Percentiles rank a stretch among this genome's conserved stretches.
These are phyloP conservation scores for Romanogobio albipinnatus DNA, from an alignment of 2,113 vertebrate species.

Conservation along the genomic window DNA sequence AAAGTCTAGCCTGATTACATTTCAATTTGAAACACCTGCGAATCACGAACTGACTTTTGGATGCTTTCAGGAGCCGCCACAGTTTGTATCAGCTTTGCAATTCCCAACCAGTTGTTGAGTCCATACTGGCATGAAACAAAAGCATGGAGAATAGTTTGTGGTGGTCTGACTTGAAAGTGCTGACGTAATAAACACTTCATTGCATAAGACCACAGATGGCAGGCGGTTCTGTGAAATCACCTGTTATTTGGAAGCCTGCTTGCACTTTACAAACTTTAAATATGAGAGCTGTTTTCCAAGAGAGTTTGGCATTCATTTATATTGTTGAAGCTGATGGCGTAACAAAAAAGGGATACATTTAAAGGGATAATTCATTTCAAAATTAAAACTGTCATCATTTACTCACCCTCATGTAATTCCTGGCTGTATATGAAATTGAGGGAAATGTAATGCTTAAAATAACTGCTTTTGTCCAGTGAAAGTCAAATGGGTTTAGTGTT, in stretches of 20 bases:
- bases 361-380: not conserved
- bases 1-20: slow-evolving; percentile 54
- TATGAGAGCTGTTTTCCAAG: not conserved
- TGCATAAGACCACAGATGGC: slow-evolving; percentile 32
- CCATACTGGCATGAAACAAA: slow-evolving; percentile 10
- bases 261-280: not conserved
- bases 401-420: not conserved
- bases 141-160: slow-evolving; percentile 15
- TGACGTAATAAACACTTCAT: slow-evolving; percentile 48
- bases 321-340: not conserved
- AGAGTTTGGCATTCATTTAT: slow-evolving; percentile 6
- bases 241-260: slow-evolving; percentile 35
- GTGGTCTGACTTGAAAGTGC: slow-evolving; percentile 42
- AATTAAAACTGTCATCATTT: not conserved
- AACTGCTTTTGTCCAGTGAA: not conserved
- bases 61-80: slow-evolving; percentile 28
- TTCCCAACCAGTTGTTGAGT: slow-evolving; percentile 30
- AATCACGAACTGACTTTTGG: slow-evolving; percentile 52
- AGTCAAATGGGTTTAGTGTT: not conserved
- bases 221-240: slow-evolving; percentile 32
- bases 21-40: slow-evolving; percentile 56
- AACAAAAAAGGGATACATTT: not conserved
- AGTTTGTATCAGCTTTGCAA: slow-evolving; percentile 48
- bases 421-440: not conserved
- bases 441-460: too few species aligned